phyloP scores from a whole-genome alignment of 2,888 invertebrate species.

The Dolomedes plantarius region DNA sequence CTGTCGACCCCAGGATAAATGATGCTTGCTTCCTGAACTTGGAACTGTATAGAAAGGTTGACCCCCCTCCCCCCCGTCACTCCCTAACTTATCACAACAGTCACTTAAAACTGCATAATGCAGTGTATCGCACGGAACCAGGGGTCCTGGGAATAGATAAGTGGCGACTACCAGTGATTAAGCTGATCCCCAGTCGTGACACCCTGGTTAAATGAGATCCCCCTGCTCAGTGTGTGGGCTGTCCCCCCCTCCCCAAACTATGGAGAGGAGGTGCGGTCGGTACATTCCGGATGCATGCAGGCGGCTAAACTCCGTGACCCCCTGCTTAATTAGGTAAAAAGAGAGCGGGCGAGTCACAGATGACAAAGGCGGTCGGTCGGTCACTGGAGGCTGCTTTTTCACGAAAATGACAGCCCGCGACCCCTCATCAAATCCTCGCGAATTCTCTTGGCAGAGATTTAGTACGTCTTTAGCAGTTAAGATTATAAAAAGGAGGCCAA shows the following conservation, averaged over 20 bases:
- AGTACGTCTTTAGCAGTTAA: too few species aligned
- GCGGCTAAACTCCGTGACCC: constrained; percentile 51
- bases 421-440: too few species aligned
- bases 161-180: constrained; percentile 29
- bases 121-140: constrained; percentile 13
- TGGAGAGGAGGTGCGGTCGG: too few species aligned
- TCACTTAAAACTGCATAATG: background rate
- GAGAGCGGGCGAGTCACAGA: too few species aligned
- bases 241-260: constrained; percentile 37
- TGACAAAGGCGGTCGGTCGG: too few species aligned
- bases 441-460: too few species aligned
- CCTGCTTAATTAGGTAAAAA: constrained; percentile 54
- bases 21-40: background rate
- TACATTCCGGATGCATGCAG: constrained; percentile 43
- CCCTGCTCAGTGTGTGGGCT: constrained; percentile 57
- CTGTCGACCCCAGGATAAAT: background rate
- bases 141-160: constrained; percentile 17
- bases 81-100: constrained; percentile 25
- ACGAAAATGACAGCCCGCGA: too few species aligned
- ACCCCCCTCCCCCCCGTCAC: background rate
- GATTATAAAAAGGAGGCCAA: too few species aligned
- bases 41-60: background rate
- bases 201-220: constrained; percentile 44
- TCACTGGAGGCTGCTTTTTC: too few species aligned
- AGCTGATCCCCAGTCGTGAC: constrained; percentile 37